phyloP scores from a whole-genome alignment of 2,888 invertebrate genomes.

The Thecocarcelia acutangulata region DNA sequence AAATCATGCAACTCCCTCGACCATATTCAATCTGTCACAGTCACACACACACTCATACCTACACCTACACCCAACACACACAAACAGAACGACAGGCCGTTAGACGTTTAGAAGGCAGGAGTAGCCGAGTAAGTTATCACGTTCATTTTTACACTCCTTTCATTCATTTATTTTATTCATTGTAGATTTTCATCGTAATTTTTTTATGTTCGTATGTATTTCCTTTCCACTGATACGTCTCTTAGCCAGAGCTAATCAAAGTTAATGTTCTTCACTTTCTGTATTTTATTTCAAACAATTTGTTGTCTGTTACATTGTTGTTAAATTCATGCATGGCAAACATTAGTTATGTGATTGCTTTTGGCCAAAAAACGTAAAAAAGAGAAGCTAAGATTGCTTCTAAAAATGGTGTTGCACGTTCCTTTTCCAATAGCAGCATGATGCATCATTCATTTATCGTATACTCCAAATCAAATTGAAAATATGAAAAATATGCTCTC shows the following conservation, averaged over 20 bases:
- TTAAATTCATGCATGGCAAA: constrained; percentile 61
- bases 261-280: constrained; percentile 64
- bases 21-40: constrained; percentile 71
- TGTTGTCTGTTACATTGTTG: constrained; percentile 67
- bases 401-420: constrained; percentile 51
- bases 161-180: constrained; percentile 59
- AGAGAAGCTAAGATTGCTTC: constrained; percentile 4
- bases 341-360: constrained; percentile 66
- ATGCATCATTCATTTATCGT: too few relatives aligned
- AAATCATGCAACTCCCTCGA: constrained; percentile 71
- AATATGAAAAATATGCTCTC: too few relatives aligned
- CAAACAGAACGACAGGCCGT: not conserved
- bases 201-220: constrained; percentile 7
- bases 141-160: constrained; percentile 61
- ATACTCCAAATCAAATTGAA: too few relatives aligned
- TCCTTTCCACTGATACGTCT: constrained; percentile 24
- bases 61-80: constrained; percentile 22
- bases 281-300: constrained; percentile 66
- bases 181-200: constrained; percentile 11
- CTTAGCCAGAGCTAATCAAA: constrained; percentile 63
- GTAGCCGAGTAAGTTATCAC: constrained; percentile 58
- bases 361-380: constrained; percentile 38
- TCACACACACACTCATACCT: constrained; percentile 44
- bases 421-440: not conserved
- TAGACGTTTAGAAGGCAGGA: not conserved